Evolutionary conservation across 2,888 invertebrate species (phyloP), one percentile per base, ranked within the genome.

Genomic region (Oxystoma pomonae): DNA sequence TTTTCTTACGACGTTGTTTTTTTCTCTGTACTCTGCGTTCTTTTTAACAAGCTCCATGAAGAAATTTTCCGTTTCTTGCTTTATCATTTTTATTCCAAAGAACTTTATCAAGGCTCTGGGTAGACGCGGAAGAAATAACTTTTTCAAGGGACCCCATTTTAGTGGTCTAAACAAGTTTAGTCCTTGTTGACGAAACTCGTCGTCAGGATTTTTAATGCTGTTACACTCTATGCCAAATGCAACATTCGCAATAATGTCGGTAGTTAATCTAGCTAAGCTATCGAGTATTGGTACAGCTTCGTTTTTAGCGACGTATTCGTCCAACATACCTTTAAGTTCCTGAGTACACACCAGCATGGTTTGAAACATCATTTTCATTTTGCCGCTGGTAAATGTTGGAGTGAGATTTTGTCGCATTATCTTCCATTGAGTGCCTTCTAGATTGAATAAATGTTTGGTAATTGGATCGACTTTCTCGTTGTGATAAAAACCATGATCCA

Each of bases 331-430:
- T 19, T 53, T 53, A 5, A 53, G n/a, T 53, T 19, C 53, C 7
- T 16, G 17, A 16, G 53, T 19, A 53, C 53, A 53, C 7, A 19
- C 16, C 53, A 53, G 5, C 16, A 53, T 19, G 5, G 53, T 53
- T 53, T 16, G 53, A 19, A 53, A 53, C 53, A 53, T 53, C 53
- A 53, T 53, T 16, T 53, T 53, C n/a, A 53, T 53, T 53, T 53
- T 53, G 5, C 53, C 53, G 7, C 19, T 17, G 17, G 53, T 53
- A 53, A 53, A 53, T 9, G 53, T 53, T 19, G 53, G 53, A 53
- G 53, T 53, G 3, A 53, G 53, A 7, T 53, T 53, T 53, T 53
- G 53, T 5, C 53, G 16, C 53, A 53, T 53, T 19, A 5, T 19
- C 19, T 53, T 53, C 53, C 53, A 53, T 53, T 16, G 53, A 19